Conservation (phyloP, 2,797 vertebrate species). For the Neopelma chrysocephalum region DNA sequence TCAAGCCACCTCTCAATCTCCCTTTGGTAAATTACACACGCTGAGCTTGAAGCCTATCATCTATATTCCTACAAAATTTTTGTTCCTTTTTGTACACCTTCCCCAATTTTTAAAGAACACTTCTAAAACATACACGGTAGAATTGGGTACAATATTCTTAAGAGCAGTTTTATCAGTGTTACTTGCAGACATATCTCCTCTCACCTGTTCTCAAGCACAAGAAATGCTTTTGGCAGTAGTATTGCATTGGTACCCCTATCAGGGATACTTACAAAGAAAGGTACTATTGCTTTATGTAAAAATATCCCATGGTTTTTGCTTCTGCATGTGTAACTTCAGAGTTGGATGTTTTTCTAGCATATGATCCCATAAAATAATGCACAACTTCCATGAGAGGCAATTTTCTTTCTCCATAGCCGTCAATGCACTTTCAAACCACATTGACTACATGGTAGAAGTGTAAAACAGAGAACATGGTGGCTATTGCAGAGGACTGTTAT, state of each 20-base stretch:
- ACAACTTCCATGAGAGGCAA: neutral
- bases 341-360: neutral
- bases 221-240: neutral
- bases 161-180: neutral
- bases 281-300: neutral
- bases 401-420: neutral
- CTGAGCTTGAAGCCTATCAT: neutral
- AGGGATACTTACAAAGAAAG: neutral
- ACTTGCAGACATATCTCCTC: neutral
- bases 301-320: neutral
- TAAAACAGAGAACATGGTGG: neutral
- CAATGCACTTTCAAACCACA: neutral
- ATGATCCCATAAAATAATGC: neutral
- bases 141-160: neutral
- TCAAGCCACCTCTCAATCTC: neutral
- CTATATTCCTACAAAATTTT: neutral
- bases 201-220: neutral
- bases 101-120: neutral
- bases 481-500: neutral
- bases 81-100: neutral
- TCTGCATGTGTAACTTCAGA: neutral
- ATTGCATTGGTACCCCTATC: neutral
- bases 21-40: neutral
- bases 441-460: neutral
- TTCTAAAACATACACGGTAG: neutral